Conservation (phyloP, 2,888 invertebrate genomes). For the Fragum sueziense region DNA sequence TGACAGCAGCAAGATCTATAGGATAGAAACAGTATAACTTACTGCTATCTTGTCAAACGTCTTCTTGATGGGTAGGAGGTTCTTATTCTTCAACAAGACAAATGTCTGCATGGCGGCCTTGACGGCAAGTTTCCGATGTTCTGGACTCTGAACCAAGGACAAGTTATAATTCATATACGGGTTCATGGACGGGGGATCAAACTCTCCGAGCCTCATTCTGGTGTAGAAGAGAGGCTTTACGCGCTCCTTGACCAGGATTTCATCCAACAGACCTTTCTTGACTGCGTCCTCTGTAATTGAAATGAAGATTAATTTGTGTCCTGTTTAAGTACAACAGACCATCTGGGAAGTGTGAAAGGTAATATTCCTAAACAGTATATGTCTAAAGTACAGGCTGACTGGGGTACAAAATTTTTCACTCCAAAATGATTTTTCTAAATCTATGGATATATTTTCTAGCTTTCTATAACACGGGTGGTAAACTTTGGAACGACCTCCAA, state of each 20-base stretch:
- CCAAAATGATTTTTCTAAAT: too few relatives aligned
- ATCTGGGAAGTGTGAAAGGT: too few relatives aligned
- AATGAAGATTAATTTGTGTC: neutral
- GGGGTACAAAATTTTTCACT: too few relatives aligned
- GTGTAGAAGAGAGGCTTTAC: conserved; percentile 75
- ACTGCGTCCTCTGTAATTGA: conserved; percentile 62
- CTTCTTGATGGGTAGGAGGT: conserved; percentile 57
- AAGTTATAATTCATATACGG: conserved; percentile 68
- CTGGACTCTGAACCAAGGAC: conserved; percentile 65
- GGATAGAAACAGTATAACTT: too few relatives aligned
- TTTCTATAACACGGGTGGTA: too few relatives aligned
- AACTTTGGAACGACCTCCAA: too few relatives aligned
- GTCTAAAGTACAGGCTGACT: too few relatives aligned
- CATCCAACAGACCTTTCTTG: conserved; percentile 59
- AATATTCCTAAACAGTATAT: too few relatives aligned
- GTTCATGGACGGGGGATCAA: conserved; percentile 75
- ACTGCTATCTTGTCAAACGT: conserved; percentile 58
- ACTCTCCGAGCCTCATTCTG: conserved; percentile 77
- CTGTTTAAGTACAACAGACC: too few relatives aligned
- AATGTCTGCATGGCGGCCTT: conserved; percentile 75
- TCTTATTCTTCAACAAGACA: conserved; percentile 74
- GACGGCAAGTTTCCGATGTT: conserved; percentile 66
- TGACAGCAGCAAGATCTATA: too few relatives aligned
- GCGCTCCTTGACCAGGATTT: conserved; percentile 59
- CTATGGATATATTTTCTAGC: too few relatives aligned